Evolutionary conservation across 2,797 vertebrate genomes (phyloP).

Genomic region (Amblyraja radiata): DNA sequence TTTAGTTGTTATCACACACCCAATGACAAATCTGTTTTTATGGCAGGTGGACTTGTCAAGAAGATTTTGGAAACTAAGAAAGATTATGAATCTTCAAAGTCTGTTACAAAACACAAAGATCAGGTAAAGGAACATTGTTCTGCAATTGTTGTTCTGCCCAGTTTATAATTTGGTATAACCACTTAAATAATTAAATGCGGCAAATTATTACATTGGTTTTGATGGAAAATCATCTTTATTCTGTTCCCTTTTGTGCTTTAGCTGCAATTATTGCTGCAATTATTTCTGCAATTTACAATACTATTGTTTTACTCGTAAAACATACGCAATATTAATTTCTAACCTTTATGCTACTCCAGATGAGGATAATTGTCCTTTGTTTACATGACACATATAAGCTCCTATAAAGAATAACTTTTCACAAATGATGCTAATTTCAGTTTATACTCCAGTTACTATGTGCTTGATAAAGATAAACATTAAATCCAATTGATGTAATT

Average conservation of each 20-base stretch:
- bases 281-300: not conserved
- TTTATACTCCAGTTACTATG: not conserved
- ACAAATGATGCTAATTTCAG: not conserved
- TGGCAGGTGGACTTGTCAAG: constrained; percentile 87
- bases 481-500: not conserved
- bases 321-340: not conserved
- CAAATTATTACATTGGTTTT: not conserved
- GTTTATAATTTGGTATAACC: not conserved
- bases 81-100: constrained; percentile 73
- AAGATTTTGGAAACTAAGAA: constrained; percentile 92
- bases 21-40: not conserved
- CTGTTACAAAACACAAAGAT: constrained; percentile 59
- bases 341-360: not conserved
- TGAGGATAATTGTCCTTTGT: not conserved
- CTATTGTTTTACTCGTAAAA: not conserved
- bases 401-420: not conserved
- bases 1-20: not conserved
- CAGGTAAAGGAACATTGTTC: constrained; percentile 60
- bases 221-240: not conserved
- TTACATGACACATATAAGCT: not conserved
- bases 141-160: not conserved
- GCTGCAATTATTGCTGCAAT: not conserved
- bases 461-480: not conserved
- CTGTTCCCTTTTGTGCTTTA: not conserved
- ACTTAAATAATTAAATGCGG: not conserved